These are phyloP conservation scores for Xestia ashworthii DNA, from an alignment of 2,888 invertebrate genomes.

Conservation along the genomic window DNA sequence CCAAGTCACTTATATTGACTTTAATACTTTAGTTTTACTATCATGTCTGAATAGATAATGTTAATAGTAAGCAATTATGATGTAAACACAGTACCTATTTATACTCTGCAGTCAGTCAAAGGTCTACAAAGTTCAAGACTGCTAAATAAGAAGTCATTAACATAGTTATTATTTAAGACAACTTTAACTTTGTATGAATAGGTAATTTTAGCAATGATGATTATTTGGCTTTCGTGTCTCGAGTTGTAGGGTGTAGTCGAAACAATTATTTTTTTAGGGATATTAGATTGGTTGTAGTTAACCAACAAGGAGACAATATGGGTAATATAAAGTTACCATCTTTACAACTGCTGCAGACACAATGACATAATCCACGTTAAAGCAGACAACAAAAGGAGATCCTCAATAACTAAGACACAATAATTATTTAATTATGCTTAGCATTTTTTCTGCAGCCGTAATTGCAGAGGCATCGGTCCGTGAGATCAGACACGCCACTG, in stretches of 20 bases:
- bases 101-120: constrained; percentile 47
- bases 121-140: constrained; percentile 57
- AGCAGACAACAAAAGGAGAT: constrained; percentile 24
- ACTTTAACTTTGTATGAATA: not conserved
- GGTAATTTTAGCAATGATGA: not conserved
- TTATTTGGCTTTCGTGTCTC: not conserved
- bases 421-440: constrained; percentile 37
- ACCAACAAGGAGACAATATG: not conserved
- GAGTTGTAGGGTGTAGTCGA: not conserved
- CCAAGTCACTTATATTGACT: too few relatives aligned
- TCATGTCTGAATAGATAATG: not conserved
- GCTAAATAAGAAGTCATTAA: constrained; percentile 46
- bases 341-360: not conserved
- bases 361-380: constrained; percentile 20
- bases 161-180: constrained; percentile 21
- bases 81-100: constrained; percentile 40
- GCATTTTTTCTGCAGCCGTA: constrained; percentile 41
- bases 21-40: too few relatives aligned
- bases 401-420: constrained; percentile 24
- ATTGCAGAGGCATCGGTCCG: constrained; percentile 65
- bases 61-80: constrained; percentile 48
- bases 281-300: not conserved
- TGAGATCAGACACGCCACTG: constrained; percentile 67
- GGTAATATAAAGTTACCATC: not conserved
- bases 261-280: not conserved